phyloP scores from a whole-genome alignment of 2,888 invertebrate genomes.

The Pocota personata region DNA sequence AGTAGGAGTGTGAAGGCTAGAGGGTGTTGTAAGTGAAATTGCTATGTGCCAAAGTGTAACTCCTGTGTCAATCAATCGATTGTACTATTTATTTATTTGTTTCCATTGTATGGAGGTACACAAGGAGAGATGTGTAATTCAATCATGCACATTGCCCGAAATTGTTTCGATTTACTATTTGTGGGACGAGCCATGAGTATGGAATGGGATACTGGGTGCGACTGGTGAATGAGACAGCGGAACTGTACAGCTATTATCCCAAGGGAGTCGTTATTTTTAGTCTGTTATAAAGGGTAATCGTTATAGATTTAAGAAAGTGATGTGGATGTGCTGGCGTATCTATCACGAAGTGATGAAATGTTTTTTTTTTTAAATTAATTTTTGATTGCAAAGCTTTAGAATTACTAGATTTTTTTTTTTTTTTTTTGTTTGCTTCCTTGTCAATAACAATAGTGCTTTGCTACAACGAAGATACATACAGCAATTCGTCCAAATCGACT shows the following conservation, averaged over 20 bases:
- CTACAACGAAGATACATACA: too few relatives aligned
- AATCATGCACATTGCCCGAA: constrained; percentile 25
- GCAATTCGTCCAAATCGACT: too few relatives aligned
- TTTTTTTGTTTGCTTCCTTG: too few relatives aligned
- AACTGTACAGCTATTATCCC: neutral
- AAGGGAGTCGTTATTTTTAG: neutral
- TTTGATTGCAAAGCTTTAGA: neutral
- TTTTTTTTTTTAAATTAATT: neutral
- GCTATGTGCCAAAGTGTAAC: constrained; percentile 49
- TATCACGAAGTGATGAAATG: neutral
- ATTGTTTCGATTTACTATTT: constrained; percentile 18
- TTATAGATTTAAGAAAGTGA: neutral
- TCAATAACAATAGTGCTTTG: too few relatives aligned
- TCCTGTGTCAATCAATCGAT: constrained; percentile 58
- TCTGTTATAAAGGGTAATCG: neutral
- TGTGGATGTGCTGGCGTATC: neutral
- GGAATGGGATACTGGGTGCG: neutral
- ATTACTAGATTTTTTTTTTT: neutral
- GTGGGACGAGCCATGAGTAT: neutral
- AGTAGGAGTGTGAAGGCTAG: neutral
- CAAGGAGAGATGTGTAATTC: constrained; percentile 22
- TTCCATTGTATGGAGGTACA: neutral
- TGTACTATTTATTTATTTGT: constrained; percentile 21
- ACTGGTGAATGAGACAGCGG: neutral
- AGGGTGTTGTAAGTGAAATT: constrained; percentile 27